These are phyloP conservation scores for Imbricaverruca yamaguchii DNA, from an alignment of 2,888 invertebrate genomes.

Conservation along the genomic window DNA sequence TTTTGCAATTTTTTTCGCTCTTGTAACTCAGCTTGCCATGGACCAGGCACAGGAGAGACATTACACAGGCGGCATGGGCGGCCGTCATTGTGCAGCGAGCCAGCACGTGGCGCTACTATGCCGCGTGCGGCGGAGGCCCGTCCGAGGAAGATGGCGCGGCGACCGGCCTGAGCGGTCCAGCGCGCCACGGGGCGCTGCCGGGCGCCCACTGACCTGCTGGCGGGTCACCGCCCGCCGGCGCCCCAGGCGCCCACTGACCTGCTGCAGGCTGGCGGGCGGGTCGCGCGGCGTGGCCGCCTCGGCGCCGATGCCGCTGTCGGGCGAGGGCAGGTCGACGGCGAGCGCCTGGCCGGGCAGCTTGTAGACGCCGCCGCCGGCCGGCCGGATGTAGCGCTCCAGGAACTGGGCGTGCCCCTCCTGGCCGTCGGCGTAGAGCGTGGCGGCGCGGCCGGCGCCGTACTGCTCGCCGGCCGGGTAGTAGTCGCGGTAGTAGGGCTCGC, in stretches of 20 bases:
- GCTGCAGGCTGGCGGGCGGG: not conserved
- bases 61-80: no score
- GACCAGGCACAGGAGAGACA: no score
- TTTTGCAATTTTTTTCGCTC: no score
- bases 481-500: not conserved
- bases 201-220: no score
- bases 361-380: slow-evolving; percentile 39
- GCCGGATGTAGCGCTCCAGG: slow-evolving; percentile 53
- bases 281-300: slow-evolving; percentile 82
- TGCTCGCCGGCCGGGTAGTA: slow-evolving; percentile 19
- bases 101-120: no score
- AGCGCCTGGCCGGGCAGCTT: slow-evolving; percentile 49
- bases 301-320: slow-evolving; percentile 91
- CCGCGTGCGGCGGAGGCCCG: no score
- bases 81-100: no score
- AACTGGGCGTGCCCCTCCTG: slow-evolving; percentile 40
- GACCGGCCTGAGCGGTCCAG: no score
- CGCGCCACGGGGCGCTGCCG: no score
- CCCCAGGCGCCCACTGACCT: not conserved
- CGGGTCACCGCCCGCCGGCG: no score
- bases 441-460: not conserved
- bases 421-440: not conserved
- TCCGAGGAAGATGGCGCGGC: no score
- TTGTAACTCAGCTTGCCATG: no score
- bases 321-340: slow-evolving; percentile 88